Base-by-base conservation (phyloP, 2,113 vertebrate genomes). In the Halcyon senegalensis region DNA sequence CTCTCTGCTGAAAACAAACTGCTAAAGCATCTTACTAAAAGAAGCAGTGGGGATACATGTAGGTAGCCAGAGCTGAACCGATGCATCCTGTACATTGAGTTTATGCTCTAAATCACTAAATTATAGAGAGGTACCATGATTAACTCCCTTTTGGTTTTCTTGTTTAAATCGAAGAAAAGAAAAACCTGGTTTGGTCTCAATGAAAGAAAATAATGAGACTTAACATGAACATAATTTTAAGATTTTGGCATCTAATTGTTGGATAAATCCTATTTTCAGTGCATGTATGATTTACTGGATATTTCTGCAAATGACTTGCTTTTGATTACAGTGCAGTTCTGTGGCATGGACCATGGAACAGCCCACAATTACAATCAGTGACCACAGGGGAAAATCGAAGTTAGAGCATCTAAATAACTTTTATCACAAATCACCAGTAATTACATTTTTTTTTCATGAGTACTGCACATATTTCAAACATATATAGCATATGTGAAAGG, bases 321-420 rank as follows among this genome's bases (percentile, higher is more conserved):
- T 87, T 89, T 67, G 14, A 31, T 72, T 67, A 72, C 23, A 82
- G 30, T 11, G 11, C 13, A 59, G 25, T 82, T 81, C 41, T 55
- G 43, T 20, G 11, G 25, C 66, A 84, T 0, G 6, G 50, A 67
- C 28, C 30, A 19, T 10, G 25, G 27, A 63, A 18, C 0, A 1
- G 33, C 23, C 1, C 56, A 91, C 28, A 51, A 18, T 30, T 74
- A 69, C 14, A 23, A 44, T 28, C 35, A 35, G n/a, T 25, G 31
- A 78, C 4, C n/a, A 67, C 7, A 5, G 19, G 16, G 10, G 44
- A 85, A 94, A 75, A 51, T 48, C 24, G 56, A 53, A 86, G 51
- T 44, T 23, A 84, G 17, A 53, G 11, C 12, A 76, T 8, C 44
- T 77, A 86, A 82, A n/a, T 46, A 83, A 64, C 16, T 73, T 89